Conservation (phyloP, 1,140 invertebrate genomes). For the Papilio aristodemus region DNA sequence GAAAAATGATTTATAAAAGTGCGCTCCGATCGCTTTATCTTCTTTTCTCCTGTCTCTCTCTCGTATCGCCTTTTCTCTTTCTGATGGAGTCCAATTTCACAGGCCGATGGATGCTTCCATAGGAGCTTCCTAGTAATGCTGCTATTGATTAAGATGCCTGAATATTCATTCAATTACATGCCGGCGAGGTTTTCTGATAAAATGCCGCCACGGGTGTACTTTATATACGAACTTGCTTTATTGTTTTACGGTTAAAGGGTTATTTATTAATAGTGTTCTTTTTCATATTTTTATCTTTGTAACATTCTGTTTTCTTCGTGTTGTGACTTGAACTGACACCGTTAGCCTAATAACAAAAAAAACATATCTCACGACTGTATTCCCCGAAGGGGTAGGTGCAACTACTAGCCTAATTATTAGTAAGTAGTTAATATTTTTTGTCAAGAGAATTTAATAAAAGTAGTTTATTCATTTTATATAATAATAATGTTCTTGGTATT, state of each 20-base stretch:
- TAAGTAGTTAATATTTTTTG: too few relatives aligned
- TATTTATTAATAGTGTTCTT: slow-evolving; percentile 3
- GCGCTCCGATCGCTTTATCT: slow-evolving; percentile 46
- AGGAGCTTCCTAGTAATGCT: slow-evolving; percentile 67
- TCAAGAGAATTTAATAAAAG: too few relatives aligned
- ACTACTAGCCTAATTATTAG: too few relatives aligned
- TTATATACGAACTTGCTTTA: slow-evolving; percentile 43
- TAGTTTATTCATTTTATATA: too few relatives aligned
- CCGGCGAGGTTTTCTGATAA: slow-evolving; percentile 63
- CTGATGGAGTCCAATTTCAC: slow-evolving; percentile 74
- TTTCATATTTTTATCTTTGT: not conserved
- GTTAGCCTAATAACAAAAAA: too few relatives aligned
- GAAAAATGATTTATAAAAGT: slow-evolving; percentile 80
- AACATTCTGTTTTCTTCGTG: not conserved
- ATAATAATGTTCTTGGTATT: too few relatives aligned
- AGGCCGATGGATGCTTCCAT: slow-evolving; percentile 69
- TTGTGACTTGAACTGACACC: too few relatives aligned
- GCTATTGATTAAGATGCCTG: slow-evolving; percentile 78
- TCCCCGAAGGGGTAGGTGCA: too few relatives aligned
- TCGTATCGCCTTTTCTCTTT: slow-evolving; percentile 49
- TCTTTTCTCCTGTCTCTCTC: slow-evolving; percentile 40
- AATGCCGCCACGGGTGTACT: slow-evolving; percentile 30
- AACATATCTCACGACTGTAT: too few relatives aligned
- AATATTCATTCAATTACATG: slow-evolving; percentile 79
- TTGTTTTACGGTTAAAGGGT: slow-evolving; percentile 42